Evolutionary conservation across 1,140 invertebrate genomes (phyloP).

Genomic region (Orius laevigatus): DNA sequence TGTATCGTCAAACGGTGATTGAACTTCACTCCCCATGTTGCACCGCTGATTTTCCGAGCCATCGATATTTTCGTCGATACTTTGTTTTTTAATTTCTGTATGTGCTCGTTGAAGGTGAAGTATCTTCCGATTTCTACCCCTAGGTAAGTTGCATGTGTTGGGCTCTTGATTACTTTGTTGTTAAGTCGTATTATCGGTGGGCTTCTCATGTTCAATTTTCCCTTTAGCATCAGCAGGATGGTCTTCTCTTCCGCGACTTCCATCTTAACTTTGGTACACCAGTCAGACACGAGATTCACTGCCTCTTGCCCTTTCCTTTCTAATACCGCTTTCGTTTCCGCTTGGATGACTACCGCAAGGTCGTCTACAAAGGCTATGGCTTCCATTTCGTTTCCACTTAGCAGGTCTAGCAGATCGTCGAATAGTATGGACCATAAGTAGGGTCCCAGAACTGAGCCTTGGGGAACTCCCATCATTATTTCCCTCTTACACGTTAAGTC

Average conservation of each 20-base stretch:
- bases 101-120: not conserved
- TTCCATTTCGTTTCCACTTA: not conserved
- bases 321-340: not conserved
- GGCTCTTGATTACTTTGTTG: constrained; percentile 4
- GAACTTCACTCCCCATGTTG: not conserved
- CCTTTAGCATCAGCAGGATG: constrained; percentile 13
- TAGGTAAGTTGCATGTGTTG: not conserved
- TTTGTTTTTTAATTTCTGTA: not conserved
- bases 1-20: not conserved
- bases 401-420: constrained; percentile 17
- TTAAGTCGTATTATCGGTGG: not conserved
- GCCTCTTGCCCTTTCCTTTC: not conserved
- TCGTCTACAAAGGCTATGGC: constrained; percentile 1
- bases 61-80: too few species aligned
- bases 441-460: constrained; percentile 24
- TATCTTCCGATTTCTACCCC: not conserved
- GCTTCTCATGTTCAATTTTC: constrained; percentile 6
- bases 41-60: not conserved
- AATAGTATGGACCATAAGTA: constrained; percentile 24
- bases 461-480: constrained; percentile 19
- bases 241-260: constrained; percentile 15
- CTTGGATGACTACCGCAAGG: constrained; percentile 2
- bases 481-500: too few species aligned
- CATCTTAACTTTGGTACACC: constrained; percentile 2
- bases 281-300: not conserved